Evolutionary conservation across 2,888 invertebrate genomes (phyloP), one percentile per base, ranked within the genome.

Genomic region (Brachynemurus nebulosus): DNA sequence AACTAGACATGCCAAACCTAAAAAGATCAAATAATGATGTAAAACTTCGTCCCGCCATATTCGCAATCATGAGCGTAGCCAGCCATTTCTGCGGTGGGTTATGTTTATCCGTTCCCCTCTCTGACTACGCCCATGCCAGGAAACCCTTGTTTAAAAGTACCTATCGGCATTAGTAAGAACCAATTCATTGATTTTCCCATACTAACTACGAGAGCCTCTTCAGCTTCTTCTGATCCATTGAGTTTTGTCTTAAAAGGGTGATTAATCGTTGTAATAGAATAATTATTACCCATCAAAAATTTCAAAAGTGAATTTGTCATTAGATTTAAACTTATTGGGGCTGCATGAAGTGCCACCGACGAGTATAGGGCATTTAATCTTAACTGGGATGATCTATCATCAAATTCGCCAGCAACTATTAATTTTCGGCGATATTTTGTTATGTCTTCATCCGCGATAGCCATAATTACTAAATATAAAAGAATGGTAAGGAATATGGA

Each of bases 261-360:
- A 30, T 30, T 30, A 8, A n/a, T 6, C 0, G 54, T 47, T 2
- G 52, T 48, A 44, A 69, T 67, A 0, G 58, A 57, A 50, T 59
- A 58, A n/a, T 58, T 55, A 3, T 51, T 47, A 7, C 58, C 59
- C 27, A 58, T 48, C 6, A 56, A 42, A 20, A 54, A 49, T 54
- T 67, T 66, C 6, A 69, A 55, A 37, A 72, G 52, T 2, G 65
- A 56, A 48, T 70, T 70, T 49, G 67, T 66, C 2, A 71, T 49
- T 25, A 72, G 50, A 56, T 74, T 73, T 4, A 71, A 47, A 1
- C 72, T 61, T 43, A 70, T 67, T 2, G 71, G 70, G 2, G 68
- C 64, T 39, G 70, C 69, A 48, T 74, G 74, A 9, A 65, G 51
- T 2, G 71, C 67, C 47, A 64, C 63, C 40, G 59, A 58, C 0